Base-by-base conservation (phyloP, 2,888 invertebrate species). In the Tetranychus truncatus region DNA sequence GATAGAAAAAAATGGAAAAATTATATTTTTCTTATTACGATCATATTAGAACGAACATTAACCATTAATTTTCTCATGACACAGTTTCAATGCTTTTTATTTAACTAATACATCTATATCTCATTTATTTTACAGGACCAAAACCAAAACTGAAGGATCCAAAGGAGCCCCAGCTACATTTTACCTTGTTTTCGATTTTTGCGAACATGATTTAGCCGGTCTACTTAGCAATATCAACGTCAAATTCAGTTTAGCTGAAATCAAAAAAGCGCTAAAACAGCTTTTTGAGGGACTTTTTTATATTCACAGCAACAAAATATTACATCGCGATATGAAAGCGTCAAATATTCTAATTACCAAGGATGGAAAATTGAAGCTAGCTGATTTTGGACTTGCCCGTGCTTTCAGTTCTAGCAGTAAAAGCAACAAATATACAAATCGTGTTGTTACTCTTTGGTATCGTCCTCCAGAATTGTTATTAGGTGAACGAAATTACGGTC, bases 281-380 rank as follows among this genome's bases (percentile, higher is more conserved):
- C 83, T 92, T 71, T 84, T 92, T 1, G 91, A 92, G 81, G 92
- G 95, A 6, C 85, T 99, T 1, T 95, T 94, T 84, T 96, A 94
- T 81, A 95, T 99, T 81, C 97, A 99, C 82, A 92, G 90, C 80
- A 95, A 94, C 82, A 95, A 94, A 83, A 88, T 87, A 15, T 65
- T 78, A 1, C 78, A 78, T 71, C 74, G 95, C 80, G 97, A 99
- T 81, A 96, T 99, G 96, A 99, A 99, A 84, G 95, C 97, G 11
- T 96, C 97, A 0, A 99, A 99, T 84, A 95, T 99, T 46, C 85
- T 99, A 18, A 93, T 99, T 76, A 96, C 96, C 0, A 95, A 95
- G 82, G 90, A 90, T 82, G 99, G 95, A 0, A 88, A 92, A 3
- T 83, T 99, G 1, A 99, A 97, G 83, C 83, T 99, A 76, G 97